Evolutionary conservation across 2,888 invertebrate genomes (phyloP), one percentile per base, ranked within the genome.

Genomic region (Pyrochroa serraticornis): DNA sequence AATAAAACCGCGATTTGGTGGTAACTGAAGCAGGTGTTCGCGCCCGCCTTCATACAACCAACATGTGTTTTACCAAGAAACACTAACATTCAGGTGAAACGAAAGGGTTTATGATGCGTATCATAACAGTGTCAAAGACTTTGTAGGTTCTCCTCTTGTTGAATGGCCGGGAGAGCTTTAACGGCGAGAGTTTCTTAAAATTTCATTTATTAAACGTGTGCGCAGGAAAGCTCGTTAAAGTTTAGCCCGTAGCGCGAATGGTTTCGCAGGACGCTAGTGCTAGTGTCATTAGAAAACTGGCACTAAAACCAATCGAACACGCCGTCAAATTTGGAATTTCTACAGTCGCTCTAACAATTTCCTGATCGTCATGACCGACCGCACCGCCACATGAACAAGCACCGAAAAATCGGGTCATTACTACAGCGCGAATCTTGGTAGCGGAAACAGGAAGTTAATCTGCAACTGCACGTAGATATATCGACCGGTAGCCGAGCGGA

Each of bases 401-500:
- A 54, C 37, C 64, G 54, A 64, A 71, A 70, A 69, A 66, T 66
- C 66, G 64, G 60, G 68, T 71, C 71, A 74, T 73, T 75, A 74
- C 5, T 22, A 72, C 74, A 70, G 71, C 65, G 67, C 71, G 71
- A 71, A 73, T 72, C 74, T 76, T 71, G 74, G 70, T 64, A 71
- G 66, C 72, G 77, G 77, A 78, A 78, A 76, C 77, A 76, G 78
- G 78, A 78, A 78, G 77, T 78, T 78, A 78, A 78, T 78, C 78
- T 78, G 77, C 78, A 78, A 77, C 76, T 78, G 77, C 78, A 78
- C 77, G 77, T 78, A 78, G 76, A 77, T 73, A 70, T 77, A 78
- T 77, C 77, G 78, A 77, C 74, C 78, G 75, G 78, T 78, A 76
- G 78, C 76, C 74, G 76, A 75, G 77, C 78, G 77, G 78, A 78